Percentiles rank a stretch among this genome's conserved stretches.
These are phyloP conservation scores for Melanogrammus aeglefinus DNA, from an alignment of 2,797 vertebrate genomes.

Conservation along the genomic window DNA sequence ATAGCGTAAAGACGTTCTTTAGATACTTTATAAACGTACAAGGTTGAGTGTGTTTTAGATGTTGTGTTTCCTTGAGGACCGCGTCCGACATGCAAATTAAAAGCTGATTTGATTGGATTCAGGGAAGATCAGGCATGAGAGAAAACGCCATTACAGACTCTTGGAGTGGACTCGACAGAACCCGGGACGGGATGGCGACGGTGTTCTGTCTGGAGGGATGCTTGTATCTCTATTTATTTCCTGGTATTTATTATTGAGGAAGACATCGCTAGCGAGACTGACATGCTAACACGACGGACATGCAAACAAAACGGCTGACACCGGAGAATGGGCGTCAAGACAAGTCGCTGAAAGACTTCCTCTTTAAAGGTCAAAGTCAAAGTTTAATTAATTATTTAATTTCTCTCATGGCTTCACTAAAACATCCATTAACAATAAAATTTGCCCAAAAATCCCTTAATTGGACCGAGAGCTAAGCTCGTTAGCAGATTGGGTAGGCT, in stretches of 20 bases:
- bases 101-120: slow-evolving; percentile 4
- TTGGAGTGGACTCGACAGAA: slow-evolving; percentile 23
- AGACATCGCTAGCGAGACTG: slow-evolving; percentile 8
- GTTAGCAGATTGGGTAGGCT: background rate
- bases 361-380: background rate
- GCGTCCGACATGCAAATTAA: background rate
- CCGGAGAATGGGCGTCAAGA: slow-evolving; percentile 26
- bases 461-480: background rate
- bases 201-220: slow-evolving; percentile 25
- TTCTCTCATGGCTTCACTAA: background rate
- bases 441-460: background rate
- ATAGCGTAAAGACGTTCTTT: background rate
- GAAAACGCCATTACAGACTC: slow-evolving; percentile 45
- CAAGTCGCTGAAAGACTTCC: background rate
- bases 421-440: background rate
- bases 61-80: background rate
- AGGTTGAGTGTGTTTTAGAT: background rate
- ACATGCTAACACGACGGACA: slow-evolving; percentile 30
- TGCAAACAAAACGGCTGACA: slow-evolving; percentile 37
- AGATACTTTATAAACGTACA: background rate
- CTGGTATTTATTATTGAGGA: slow-evolving; percentile 68
- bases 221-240: slow-evolving; percentile 66
- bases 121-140: slow-evolving; percentile 10
- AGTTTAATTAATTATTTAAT: background rate
- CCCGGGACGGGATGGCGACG: slow-evolving; percentile 9